A percentile compares a stretch with the other conserved stretches of the same genome.
These are phyloP conservation scores for Odontocolon sp. DNA, from an alignment of 2,888 invertebrate species.

Conservation along the genomic window DNA sequence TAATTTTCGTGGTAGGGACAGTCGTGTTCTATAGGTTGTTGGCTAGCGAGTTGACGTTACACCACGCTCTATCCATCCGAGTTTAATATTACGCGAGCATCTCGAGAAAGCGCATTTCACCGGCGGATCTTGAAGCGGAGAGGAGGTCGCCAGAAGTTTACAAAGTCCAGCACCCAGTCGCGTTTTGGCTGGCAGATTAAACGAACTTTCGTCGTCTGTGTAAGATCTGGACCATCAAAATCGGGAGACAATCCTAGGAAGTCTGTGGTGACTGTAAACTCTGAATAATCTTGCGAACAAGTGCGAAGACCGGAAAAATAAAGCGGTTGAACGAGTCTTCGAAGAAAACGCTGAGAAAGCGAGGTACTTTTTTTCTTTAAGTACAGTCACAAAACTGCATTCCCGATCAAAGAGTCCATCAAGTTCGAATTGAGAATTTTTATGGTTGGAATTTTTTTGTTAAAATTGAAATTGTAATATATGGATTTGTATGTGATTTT, in stretches of 20 bases:
- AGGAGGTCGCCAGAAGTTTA: constrained; percentile 13
- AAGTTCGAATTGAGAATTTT: no score
- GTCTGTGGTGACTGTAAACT: not conserved
- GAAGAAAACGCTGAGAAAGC: not conserved
- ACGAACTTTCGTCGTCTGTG: not conserved
- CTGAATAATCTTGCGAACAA: not conserved
- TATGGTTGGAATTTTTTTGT: no score
- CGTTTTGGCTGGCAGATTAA: constrained; percentile 3
- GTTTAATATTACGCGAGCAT: constrained; percentile 72
- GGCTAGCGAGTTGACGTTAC: not conserved
- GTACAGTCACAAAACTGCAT: not conserved
- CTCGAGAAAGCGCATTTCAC: constrained; percentile 78
- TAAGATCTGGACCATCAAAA: not conserved
- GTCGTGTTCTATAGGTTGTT: not conserved
- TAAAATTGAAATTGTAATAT: no score
- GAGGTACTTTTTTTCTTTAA: not conserved
- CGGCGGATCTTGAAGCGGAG: constrained; percentile 66
- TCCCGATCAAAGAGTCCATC: no score
- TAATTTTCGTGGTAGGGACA: not conserved
- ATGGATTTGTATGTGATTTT: no score
- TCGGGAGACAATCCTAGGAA: not conserved
- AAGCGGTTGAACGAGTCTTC: not conserved
- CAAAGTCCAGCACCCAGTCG: constrained; percentile 10
- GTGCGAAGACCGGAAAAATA: not conserved
- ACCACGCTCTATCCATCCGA: constrained; percentile 21